These are phyloP conservation scores for Theristicus caerulescens DNA, from an alignment of 2,113 vertebrate genomes.

Conservation along the genomic window DNA sequence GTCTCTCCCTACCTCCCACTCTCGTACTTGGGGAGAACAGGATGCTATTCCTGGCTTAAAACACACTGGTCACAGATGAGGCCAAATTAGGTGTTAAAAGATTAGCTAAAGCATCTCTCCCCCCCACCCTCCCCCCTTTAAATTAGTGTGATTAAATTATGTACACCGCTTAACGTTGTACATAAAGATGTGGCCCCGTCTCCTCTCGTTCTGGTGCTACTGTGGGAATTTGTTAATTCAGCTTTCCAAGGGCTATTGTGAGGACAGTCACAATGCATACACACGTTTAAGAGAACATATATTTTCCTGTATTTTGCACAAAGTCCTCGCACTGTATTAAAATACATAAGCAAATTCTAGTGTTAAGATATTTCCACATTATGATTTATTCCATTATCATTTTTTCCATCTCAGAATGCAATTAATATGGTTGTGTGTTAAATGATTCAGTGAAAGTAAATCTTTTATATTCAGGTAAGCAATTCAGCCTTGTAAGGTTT, in stretches of 20 bases:
- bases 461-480: slow-evolving; percentile 97
- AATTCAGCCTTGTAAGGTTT: slow-evolving; percentile 92
- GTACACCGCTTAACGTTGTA: neutral
- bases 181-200: neutral
- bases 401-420: slow-evolving; percentile 85
- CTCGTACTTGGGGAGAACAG: neutral
- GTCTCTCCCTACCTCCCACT: neutral
- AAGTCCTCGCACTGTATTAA: slow-evolving; percentile 25
- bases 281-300: slow-evolving; percentile 36
- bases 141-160: slow-evolving; percentile 50
- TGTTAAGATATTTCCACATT: slow-evolving; percentile 30
- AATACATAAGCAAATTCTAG: slow-evolving; percentile 42
- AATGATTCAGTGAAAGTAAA: slow-evolving; percentile 96
- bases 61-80: slow-evolving; percentile 18
- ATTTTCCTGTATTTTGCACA: slow-evolving; percentile 5
- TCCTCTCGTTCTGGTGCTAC: neutral
- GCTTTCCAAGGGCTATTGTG: slow-evolving; percentile 54
- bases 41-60: slow-evolving; percentile 8
- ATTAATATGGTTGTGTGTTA: slow-evolving; percentile 89
- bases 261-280: slow-evolving; percentile 22
- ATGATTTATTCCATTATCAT: slow-evolving; percentile 64
- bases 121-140: neutral
- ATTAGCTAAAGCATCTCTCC: slow-evolving; percentile 21
- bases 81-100: slow-evolving; percentile 54
- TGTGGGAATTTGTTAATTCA: slow-evolving; percentile 58